A percentile compares a stretch with the other conserved stretches of the same genome.
phyloP scores from a whole-genome alignment of 2,113 vertebrate species.

The Chaetodon auriga region DNA sequence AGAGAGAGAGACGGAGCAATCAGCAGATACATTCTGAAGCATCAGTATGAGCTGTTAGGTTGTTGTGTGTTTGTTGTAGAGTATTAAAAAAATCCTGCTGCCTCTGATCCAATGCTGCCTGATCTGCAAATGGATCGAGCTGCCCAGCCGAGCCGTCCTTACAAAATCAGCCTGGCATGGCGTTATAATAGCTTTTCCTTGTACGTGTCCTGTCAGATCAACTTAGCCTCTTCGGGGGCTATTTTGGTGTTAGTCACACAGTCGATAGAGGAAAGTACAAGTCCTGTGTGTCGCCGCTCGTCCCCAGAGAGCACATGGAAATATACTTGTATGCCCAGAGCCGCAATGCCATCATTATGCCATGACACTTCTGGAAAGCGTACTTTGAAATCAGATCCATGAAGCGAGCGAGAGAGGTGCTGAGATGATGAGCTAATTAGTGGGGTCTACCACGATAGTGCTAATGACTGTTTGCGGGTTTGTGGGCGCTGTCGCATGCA shows the following conservation, averaged over 20 bases:
- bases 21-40: slow-evolving; percentile 18
- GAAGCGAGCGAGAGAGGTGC: slow-evolving; percentile 46
- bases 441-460: slow-evolving; percentile 35
- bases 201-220: slow-evolving; percentile 82
- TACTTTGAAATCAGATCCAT: slow-evolving; percentile 51
- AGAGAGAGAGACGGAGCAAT: slow-evolving; percentile 22
- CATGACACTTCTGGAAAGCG: slow-evolving; percentile 22
- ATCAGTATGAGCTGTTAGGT: slow-evolving; percentile 46
- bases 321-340: slow-evolving; percentile 21
- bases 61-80: slow-evolving; percentile 48
- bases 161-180: slow-evolving; percentile 66
- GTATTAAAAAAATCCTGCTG: slow-evolving; percentile 49
- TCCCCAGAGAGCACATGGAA: slow-evolving; percentile 52
- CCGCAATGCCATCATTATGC: slow-evolving; percentile 29
- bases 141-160: slow-evolving; percentile 64
- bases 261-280: slow-evolving; percentile 57
- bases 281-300: slow-evolving; percentile 44
- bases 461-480: slow-evolving; percentile 57
- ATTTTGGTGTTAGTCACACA: slow-evolving; percentile 71
- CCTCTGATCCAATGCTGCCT: slow-evolving; percentile 55
- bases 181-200: slow-evolving; percentile 81
- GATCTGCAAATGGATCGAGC: slow-evolving; percentile 76
- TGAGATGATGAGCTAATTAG: slow-evolving; percentile 71
- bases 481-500: slow-evolving; percentile 17
- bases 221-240: slow-evolving; percentile 72